A percentile compares a stretch with the other conserved stretches of the same genome.
Conservation (phyloP, 2,888 invertebrate species). For the Vandiemenella viatica region DNA sequence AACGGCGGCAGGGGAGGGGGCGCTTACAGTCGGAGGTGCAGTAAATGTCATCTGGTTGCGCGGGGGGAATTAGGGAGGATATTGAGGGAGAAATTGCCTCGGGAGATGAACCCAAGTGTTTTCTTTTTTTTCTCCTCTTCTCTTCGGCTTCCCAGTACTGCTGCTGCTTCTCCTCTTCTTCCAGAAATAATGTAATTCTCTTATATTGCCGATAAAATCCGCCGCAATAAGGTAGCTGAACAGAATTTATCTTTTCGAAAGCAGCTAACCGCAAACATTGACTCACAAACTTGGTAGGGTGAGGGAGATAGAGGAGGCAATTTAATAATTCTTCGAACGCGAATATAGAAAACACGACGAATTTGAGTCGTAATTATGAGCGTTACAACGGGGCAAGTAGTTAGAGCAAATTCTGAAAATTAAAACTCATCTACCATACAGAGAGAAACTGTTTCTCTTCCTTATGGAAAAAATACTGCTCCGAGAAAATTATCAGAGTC, state of each 20-base stretch:
- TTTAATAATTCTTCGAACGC: no score
- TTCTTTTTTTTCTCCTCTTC: not conserved
- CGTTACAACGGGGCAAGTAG: no score
- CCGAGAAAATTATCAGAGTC: no score
- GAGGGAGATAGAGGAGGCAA: no score
- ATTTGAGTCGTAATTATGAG: no score
- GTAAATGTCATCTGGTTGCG: not conserved
- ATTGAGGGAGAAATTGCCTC: not conserved
- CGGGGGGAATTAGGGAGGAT: not conserved
- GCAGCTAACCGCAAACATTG: no score
- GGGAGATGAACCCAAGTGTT: not conserved
- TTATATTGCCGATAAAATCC: not conserved
- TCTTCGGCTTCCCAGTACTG: not conserved
- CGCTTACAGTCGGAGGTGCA: not conserved
- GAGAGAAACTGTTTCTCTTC: no score
- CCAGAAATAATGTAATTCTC: not conserved
- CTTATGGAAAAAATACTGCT: no score
- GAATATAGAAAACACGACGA: no score
- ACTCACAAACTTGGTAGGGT: no score
- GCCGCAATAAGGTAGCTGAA: not conserved
- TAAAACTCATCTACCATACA: no score
- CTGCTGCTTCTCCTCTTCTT: not conserved
- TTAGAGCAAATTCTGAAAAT: no score
- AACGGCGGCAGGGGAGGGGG: not conserved
- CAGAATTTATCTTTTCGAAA: not conserved